Evolutionary conservation across 2,113 vertebrate genomes (phyloP).

Genomic region (Hoplias malabaricus): DNA sequence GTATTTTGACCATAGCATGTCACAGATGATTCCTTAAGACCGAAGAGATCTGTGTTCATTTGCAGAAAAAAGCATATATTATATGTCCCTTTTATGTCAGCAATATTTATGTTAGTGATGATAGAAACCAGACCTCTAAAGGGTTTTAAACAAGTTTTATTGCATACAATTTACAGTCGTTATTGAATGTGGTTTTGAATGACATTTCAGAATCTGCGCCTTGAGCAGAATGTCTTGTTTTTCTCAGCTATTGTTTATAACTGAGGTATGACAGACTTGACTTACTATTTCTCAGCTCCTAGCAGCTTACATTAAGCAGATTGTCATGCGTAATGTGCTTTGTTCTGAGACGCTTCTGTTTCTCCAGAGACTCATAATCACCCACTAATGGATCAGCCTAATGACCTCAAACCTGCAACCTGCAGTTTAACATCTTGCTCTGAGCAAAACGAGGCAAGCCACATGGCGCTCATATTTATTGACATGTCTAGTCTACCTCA

Average conservation of each 20-base stretch:
- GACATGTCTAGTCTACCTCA: not conserved
- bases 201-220: too few species aligned
- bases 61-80: too few species aligned
- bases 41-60: too few species aligned
- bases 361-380: conserved; percentile 14
- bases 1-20: too few species aligned
- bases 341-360: not conserved
- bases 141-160: too few species aligned
- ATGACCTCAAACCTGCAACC: not conserved
- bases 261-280: not conserved
- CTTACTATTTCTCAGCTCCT: not conserved
- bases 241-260: not conserved
- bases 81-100: too few species aligned
- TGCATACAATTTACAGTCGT: too few species aligned
- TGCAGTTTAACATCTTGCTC: not conserved
- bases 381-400: not conserved
- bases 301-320: conserved; percentile 9
- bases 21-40: too few species aligned
- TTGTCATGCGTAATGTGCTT: not conserved
- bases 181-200: too few species aligned
- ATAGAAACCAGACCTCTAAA: too few species aligned
- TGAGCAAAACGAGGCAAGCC: not conserved
- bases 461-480: not conserved
- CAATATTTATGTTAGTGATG: too few species aligned
- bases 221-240: too few species aligned